Conservation (phyloP, 2,888 invertebrate genomes). For the Slavum lentiscoides region DNA sequence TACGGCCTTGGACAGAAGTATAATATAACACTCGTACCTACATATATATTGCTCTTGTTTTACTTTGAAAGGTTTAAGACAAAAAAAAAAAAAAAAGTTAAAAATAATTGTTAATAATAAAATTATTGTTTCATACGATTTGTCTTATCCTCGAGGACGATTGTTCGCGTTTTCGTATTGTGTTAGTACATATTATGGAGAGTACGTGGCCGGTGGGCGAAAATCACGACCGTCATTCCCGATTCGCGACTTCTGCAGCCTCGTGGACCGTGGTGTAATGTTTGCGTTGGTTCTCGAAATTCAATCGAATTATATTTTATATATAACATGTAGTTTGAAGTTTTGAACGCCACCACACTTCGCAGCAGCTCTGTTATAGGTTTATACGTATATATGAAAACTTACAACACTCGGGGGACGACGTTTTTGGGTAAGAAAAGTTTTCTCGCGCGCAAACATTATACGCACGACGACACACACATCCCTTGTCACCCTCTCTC, state of each 20-base stretch:
- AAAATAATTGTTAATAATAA: too few relatives aligned
- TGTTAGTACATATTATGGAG: too few relatives aligned
- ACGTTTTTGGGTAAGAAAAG: slow-evolving; percentile 15
- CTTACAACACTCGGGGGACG: slow-evolving; percentile 32
- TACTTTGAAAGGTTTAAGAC: too few relatives aligned
- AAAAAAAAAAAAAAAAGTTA: too few relatives aligned
- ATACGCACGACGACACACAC: neutral
- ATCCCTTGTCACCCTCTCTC: neutral
- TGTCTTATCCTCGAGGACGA: neutral
- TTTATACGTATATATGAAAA: slow-evolving; percentile 14
- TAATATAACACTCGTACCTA: too few relatives aligned
- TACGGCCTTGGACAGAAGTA: too few relatives aligned
- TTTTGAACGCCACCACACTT: neutral
- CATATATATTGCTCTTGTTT: too few relatives aligned
- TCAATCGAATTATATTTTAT: slow-evolving; percentile 35
- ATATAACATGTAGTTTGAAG: neutral
- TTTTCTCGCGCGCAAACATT: slow-evolving; percentile 32
- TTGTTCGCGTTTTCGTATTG: neutral
- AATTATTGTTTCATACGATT: too few relatives aligned
- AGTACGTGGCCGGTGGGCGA: neutral
- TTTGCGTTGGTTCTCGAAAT: slow-evolving; percentile 5
- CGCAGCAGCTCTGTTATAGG: too few relatives aligned
- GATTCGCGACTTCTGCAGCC: too few relatives aligned
- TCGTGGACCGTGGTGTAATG: neutral
- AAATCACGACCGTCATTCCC: neutral